A percentile compares a stretch with the other conserved stretches of the same genome.
phyloP scores from a whole-genome alignment of 2,888 invertebrate species.

The Yponomeuta cagnagella region DNA sequence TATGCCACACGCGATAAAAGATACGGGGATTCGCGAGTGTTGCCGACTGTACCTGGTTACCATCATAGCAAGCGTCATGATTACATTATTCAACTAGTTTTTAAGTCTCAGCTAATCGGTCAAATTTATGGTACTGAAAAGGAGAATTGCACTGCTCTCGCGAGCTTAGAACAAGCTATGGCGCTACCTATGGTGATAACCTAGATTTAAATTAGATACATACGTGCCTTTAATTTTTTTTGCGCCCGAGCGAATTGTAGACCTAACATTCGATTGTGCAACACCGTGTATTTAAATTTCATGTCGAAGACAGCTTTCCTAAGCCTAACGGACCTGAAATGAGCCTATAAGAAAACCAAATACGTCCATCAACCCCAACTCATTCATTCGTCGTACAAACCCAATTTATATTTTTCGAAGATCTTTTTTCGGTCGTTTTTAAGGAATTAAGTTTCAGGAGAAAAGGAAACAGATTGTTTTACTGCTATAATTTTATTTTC shows the following conservation, averaged over 20 bases:
- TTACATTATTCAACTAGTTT: too few relatives aligned
- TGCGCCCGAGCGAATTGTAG: not conserved
- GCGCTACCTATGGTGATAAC: not conserved
- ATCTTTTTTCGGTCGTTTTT: not conserved
- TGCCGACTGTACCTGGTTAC: too few relatives aligned
- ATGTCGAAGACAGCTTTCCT: not conserved
- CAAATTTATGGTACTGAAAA: too few relatives aligned
- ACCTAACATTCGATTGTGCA: not conserved
- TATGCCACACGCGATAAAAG: too few relatives aligned
- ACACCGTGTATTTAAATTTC: not conserved
- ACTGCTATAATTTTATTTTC: slow-evolving; percentile 61
- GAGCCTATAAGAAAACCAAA: not conserved
- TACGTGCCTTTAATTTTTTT: slow-evolving; percentile 4
- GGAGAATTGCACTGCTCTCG: too few relatives aligned
- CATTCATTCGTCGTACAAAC: not conserved
- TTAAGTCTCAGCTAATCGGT: too few relatives aligned
- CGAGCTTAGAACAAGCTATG: too few relatives aligned
- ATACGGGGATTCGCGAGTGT: too few relatives aligned
- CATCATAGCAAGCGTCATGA: too few relatives aligned
- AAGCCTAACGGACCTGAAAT: not conserved
- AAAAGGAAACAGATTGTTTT: slow-evolving; percentile 67
- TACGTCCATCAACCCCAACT: not conserved
- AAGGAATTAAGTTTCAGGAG: slow-evolving; percentile 42
- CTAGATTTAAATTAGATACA: not conserved
- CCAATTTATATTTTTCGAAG: not conserved